Conservation (phyloP, 2,888 invertebrate genomes). For the Tanytarsus gracilentus region DNA sequence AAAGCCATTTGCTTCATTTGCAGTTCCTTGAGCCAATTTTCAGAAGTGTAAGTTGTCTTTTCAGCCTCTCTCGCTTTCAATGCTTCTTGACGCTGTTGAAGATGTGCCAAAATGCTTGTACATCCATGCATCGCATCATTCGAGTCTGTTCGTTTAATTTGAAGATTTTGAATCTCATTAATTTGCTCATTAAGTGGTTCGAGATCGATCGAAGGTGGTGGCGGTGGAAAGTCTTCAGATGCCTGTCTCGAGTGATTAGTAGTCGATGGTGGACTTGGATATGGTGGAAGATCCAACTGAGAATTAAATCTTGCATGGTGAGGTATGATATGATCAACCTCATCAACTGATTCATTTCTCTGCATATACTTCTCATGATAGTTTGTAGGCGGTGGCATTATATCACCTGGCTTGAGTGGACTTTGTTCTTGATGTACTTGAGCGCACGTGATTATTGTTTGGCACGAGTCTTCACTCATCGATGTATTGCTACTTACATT, state of each 20-base stretch:
- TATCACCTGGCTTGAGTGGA: constrained; percentile 49
- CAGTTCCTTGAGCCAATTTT: constrained; percentile 66
- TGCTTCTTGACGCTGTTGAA: constrained; percentile 57
- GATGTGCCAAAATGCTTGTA: constrained; percentile 50
- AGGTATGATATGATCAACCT: constrained; percentile 53
- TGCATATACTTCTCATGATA: constrained; percentile 30
- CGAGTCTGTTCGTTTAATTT: constrained; percentile 40
- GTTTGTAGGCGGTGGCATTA: not conserved
- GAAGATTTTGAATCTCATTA: constrained; percentile 42
- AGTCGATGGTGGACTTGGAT: constrained; percentile 68
- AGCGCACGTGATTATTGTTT: constrained; percentile 69
- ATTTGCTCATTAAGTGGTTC: constrained; percentile 55
- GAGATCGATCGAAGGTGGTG: constrained; percentile 69
- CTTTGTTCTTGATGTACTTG: constrained; percentile 78
- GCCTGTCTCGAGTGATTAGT: constrained; percentile 74
- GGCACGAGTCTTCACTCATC: constrained; percentile 47
- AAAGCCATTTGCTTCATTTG: constrained; percentile 68
- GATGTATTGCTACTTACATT: constrained; percentile 43
- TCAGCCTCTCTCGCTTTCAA: constrained; percentile 34
- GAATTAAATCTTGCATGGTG: constrained; percentile 42
- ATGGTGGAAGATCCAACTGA: constrained; percentile 61
- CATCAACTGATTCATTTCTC: constrained; percentile 49
- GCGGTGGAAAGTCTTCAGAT: constrained; percentile 83
- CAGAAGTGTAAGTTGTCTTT: constrained; percentile 37
- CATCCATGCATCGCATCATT: constrained; percentile 41